phyloP scores from a whole-genome alignment of 2,113 vertebrate genomes.

The Menura novaehollandiae region DNA sequence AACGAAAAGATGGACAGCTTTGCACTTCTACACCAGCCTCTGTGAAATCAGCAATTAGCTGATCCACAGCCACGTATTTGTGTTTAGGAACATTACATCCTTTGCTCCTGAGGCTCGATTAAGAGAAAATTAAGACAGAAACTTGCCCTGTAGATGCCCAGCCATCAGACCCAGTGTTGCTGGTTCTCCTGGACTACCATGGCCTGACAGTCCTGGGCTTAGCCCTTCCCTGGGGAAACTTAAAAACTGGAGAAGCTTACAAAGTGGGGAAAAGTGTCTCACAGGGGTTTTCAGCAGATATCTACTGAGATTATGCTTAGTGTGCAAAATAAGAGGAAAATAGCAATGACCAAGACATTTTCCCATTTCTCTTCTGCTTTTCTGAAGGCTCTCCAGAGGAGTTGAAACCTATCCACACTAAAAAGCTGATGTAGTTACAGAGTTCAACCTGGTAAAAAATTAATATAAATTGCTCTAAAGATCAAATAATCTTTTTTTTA shows the following conservation, averaged over 20 bases:
- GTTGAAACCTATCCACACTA: not conserved
- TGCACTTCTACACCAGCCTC: not conserved
- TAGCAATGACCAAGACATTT: not conserved
- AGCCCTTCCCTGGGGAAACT: not conserved
- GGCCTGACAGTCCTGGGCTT: not conserved
- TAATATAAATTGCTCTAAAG: not conserved
- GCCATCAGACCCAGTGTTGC: accelerated
- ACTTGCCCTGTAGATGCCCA: not conserved
- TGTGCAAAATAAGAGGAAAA: not conserved
- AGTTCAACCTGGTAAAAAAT: not conserved
- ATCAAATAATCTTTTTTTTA: not conserved
- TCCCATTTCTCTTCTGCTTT: not conserved
- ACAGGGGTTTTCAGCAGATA: not conserved
- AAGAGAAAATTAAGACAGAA: not conserved
- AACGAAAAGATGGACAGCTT: not conserved
- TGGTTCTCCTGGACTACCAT: not conserved
- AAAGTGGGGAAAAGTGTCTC: not conserved
- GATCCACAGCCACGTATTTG: not conserved
- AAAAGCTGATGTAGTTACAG: not conserved
- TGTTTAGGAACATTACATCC: not conserved
- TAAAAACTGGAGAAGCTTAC: not conserved
- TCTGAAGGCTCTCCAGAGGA: not conserved
- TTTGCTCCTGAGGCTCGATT: not conserved
- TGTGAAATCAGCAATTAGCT: not conserved
- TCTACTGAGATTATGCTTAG: not conserved